These are phyloP conservation scores for Gari tellinella DNA, from an alignment of 2,888 invertebrate species.

Conservation along the genomic window DNA sequence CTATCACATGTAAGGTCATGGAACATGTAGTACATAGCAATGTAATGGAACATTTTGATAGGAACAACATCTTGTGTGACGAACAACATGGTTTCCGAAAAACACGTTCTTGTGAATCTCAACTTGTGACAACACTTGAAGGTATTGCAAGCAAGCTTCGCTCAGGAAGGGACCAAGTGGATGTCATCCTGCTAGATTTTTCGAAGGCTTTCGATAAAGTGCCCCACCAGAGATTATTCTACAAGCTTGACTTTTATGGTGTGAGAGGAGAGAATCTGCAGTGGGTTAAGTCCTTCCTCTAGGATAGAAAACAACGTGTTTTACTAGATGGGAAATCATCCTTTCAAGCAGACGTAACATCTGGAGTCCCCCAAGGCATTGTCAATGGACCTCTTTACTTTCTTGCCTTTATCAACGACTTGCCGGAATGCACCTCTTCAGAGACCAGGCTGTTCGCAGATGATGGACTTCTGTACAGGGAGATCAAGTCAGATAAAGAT, in stretches of 20 bases:
- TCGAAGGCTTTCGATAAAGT: constrained; percentile 23
- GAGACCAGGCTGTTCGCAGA: constrained; percentile 11
- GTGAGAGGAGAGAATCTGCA: constrained; percentile 6
- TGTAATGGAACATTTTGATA: constrained; percentile 25
- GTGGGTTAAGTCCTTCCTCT: constrained; percentile 18
- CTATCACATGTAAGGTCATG: constrained; percentile 19
- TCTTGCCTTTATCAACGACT: constrained; percentile 21
- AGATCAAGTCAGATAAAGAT: not conserved
- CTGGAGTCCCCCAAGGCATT: constrained; percentile 20
- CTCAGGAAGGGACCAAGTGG: not conserved
- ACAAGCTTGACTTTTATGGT: constrained; percentile 20
- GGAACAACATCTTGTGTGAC: constrained; percentile 24
- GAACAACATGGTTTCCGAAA: constrained; percentile 25
- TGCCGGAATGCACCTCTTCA: constrained; percentile 10
- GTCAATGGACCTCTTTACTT: constrained; percentile 18
- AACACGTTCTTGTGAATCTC: constrained; percentile 6
- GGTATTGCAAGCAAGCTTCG: constrained; percentile 15
- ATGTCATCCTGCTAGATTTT: constrained; percentile 8
- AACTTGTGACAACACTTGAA: constrained; percentile 19
- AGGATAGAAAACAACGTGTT: constrained; percentile 15
- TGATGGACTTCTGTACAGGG: constrained; percentile 12
- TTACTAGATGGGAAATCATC: constrained; percentile 11
- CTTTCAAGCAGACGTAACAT: constrained; percentile 8
- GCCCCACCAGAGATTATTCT: constrained; percentile 5
- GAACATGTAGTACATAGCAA: constrained; percentile 37